Conservation (phyloP, 2,888 invertebrate species). For the Ormyrus thymus region DNA sequence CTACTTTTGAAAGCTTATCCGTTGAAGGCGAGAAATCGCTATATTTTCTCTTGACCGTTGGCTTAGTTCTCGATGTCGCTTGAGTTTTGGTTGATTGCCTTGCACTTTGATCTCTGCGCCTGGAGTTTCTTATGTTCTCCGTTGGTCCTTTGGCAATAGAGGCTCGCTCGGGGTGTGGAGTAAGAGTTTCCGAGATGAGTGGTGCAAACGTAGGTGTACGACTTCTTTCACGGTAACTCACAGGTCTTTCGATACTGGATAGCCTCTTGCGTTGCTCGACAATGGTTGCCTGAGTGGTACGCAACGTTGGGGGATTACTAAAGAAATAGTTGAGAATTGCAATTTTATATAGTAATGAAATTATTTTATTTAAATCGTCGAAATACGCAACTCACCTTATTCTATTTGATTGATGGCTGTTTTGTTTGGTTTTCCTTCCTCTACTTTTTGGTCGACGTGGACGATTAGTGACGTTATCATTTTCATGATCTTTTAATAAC, state of each 20-base stretch:
- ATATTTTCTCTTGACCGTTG: conserved; percentile 5
- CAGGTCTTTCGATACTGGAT: not conserved
- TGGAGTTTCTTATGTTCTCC: not conserved
- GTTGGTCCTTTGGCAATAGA: not conserved
- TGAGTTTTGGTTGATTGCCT: not conserved
- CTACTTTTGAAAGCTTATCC: not conserved
- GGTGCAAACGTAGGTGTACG: not conserved
- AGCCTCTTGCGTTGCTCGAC: not conserved
- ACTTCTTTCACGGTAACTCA: not conserved
- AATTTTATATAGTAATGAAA: not conserved
- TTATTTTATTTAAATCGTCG: not conserved
- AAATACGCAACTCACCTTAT: not conserved
- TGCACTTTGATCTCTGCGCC: not conserved
- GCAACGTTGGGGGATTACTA: conserved; percentile 8
- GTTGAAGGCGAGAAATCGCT: not conserved
- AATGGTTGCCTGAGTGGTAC: not conserved
- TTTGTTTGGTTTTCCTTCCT: not conserved
- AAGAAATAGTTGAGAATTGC: not conserved
- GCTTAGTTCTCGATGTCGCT: not conserved
- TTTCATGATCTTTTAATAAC: conserved; percentile 17
- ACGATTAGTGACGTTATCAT: not conserved
- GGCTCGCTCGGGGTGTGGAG: not conserved
- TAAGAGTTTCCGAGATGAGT: not conserved
- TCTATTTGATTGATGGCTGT: not conserved
- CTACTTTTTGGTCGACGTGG: not conserved